Base-by-base conservation (phyloP, 2,113 vertebrate species). In the Anguilla rostrata region DNA sequence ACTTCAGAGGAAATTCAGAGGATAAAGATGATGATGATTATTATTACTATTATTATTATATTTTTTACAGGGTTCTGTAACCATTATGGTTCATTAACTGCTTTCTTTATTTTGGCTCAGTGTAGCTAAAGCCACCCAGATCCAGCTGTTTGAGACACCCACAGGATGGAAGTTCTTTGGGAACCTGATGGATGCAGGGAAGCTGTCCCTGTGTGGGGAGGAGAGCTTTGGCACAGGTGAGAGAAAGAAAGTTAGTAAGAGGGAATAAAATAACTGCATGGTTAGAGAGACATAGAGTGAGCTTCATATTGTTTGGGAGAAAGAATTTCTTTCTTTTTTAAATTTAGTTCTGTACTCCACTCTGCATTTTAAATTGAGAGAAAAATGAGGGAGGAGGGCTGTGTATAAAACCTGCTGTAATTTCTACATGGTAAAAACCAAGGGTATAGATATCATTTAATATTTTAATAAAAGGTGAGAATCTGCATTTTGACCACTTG, bases 151-250 rank as follows among this genome's bases (percentile, higher is more conserved):
- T 16, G 98, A 99, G 93, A 98, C 98, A 82, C 98, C 98, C 46
- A 97, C 97, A 0, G 98, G 98, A 85, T 99, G 98, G 98, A 98
- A 97, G 93, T 99, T 97, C 94, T 99, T 99, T 91, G 97, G 97
- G 66, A 99, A 97, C 93, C 89, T 99, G 90, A 99, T 99, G 98
- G 98, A 99, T 88, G 98, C 98, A 6, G 97, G 97, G 90, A 96
- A 96, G 87, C 94, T 99, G 91, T 99, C 98, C 85, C 94, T 99
- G 86, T 99, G 97, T 89, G 98, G 98, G 88, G 98, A 99, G 90
- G 98, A 99, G 92, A 98, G 97, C 92, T 99, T 99, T 91, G 98
- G 97, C 86, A 99, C 97, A 86, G 98, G 98, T 99, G 95, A 94
- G 95, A 90, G 66, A 88, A 78, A 39, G 85, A 86, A 66, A 82